A percentile compares a stretch with the other conserved stretches of the same genome.
These are phyloP conservation scores for Etheostoma spectabile DNA, from an alignment of 2,113 vertebrate genomes.

Conservation along the genomic window DNA sequence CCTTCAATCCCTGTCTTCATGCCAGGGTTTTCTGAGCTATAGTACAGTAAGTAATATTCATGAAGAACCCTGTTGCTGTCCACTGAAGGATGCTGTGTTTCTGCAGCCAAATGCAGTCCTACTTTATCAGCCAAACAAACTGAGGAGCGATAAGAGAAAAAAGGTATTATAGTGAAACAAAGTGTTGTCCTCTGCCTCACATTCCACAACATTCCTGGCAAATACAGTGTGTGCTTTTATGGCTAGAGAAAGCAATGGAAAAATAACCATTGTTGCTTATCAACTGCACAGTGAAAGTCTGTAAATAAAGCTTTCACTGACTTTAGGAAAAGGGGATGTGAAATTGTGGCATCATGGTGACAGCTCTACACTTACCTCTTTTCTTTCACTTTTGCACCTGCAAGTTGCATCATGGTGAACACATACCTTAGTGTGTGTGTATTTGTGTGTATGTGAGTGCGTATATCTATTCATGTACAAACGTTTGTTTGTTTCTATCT, in stretches of 20 bases:
- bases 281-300: background rate
- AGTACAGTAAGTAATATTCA: constrained; percentile 25
- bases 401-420: constrained; percentile 57
- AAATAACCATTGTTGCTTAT: background rate
- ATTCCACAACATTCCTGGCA: background rate
- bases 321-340: constrained; percentile 25
- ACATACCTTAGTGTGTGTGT: constrained; percentile 13
- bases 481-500: constrained; percentile 16
- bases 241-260: background rate
- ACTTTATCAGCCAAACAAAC: background rate
- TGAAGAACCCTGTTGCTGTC: constrained; percentile 2
- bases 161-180: background rate
- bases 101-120: background rate
- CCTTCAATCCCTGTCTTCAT: constrained; percentile 21
- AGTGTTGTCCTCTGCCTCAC: background rate
- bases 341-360: constrained; percentile 33
- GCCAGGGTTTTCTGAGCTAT: constrained; percentile 1
- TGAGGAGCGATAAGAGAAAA: background rate
- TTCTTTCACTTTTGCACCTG: constrained; percentile 62
- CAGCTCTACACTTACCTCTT: constrained; percentile 21
- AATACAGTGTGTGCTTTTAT: background rate
- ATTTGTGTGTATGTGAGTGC: background rate
- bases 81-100: background rate
- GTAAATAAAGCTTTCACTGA: constrained; percentile 34
- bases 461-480: constrained; percentile 9